Evolutionary conservation across 2,113 vertebrate species (phyloP), one percentile per base, ranked within the genome.

Genomic region (Glaucidium brasilianum): DNA sequence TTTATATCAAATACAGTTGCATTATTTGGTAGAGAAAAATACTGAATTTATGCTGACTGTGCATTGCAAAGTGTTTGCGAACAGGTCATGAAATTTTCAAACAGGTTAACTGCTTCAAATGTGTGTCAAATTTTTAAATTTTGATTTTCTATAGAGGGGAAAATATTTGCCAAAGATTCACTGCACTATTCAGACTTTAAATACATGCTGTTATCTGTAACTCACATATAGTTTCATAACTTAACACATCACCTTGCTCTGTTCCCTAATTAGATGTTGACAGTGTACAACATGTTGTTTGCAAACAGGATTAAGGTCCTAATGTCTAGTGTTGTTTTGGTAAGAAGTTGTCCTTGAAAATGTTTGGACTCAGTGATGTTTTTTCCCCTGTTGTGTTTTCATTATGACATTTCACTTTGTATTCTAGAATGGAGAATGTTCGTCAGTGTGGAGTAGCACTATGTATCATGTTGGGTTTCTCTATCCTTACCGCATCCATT

Each of bases 401-500:
- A 35, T 82, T 6, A 22, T 18, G 3, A 2, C 19, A 0, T 60
- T 93, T 71, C 92, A 10, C 35, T 96, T 86, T 55, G 7, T n/a
- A 17, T 52, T 8, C 4, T 94, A 98, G 98, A 94, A 93, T 98
- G 97, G 98, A 98, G 85, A 98, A 97, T 12, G 83, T 98, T 67
- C 97, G 98, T 13, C 98, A 98, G 87, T 98, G 98, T 76, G 98
- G 98, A 1, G 98, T 98, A 1, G 98, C 98, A 2, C 96, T 98
- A 43, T 98, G 98, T 55, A 94, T 98, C 29, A 92, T 98, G 83
- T 88, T 98, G 90, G 98, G 98, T 4, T 98, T 98, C 95, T 98
- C 98, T 4, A 79, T 98, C 87, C 93, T 98, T 13, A 97, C 97
- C 0, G 97, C 98, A 5, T 97, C 97, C 2, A 55, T 98, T 15